A percentile compares a stretch with the other conserved stretches of the same genome.
Conservation (phyloP, 2,113 vertebrate species). For the Scortum barcoo region DNA sequence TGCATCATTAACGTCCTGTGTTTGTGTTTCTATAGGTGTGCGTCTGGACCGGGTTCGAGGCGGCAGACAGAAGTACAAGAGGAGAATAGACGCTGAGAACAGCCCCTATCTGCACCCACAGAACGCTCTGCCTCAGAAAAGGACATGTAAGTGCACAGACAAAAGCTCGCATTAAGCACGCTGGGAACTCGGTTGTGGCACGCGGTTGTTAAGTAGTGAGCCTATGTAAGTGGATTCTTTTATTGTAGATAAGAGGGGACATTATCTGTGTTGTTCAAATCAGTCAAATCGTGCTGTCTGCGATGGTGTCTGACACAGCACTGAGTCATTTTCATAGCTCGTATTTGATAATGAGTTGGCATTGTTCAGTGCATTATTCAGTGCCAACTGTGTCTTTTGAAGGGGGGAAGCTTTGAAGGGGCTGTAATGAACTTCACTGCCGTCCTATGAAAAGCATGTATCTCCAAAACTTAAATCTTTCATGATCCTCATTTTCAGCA, state of each 20-base stretch:
- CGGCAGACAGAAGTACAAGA: constrained; percentile 98
- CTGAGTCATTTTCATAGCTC: constrained; percentile 26
- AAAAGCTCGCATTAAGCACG: neutral
- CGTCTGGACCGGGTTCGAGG: constrained; percentile 97
- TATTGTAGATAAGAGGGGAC: neutral
- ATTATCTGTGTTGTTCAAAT: constrained; percentile 5
- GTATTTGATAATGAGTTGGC: constrained; percentile 29
- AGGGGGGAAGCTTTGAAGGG: neutral
- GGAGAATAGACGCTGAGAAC: constrained; percentile 95
- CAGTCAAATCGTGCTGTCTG: constrained; percentile 20
- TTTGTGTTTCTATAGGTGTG: constrained; percentile 85
- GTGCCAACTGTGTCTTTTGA: neutral
- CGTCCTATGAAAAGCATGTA: neutral
- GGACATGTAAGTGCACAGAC: constrained; percentile 89
- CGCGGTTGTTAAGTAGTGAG: neutral
- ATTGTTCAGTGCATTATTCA: constrained; percentile 28
- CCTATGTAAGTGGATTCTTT: neutral
- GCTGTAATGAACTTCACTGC: neutral
- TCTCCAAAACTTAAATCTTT: neutral
- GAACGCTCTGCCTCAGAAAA: constrained; percentile 93
- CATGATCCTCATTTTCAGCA: neutral
- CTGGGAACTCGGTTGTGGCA: neutral
- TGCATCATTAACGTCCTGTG: constrained; percentile 21
- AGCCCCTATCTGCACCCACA: constrained; percentile 94
- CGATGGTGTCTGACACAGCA: constrained; percentile 6